A percentile compares a stretch with the other conserved stretches of the same genome.
phyloP scores from a whole-genome alignment of 2,797 vertebrate species.

The Pempheris klunzingeri region DNA sequence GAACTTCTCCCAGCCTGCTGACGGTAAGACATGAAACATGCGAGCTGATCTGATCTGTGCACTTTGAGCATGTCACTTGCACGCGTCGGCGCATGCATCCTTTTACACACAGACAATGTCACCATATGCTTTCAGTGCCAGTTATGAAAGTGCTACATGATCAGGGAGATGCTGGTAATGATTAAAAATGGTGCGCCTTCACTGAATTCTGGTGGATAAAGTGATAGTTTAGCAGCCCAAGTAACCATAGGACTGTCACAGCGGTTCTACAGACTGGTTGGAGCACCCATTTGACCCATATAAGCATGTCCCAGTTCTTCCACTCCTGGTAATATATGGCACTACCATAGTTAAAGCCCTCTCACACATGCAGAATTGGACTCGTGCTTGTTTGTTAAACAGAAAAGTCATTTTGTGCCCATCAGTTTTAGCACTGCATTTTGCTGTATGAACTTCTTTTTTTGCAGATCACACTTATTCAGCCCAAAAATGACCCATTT shows the following conservation, averaged over 20 bases:
- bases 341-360: background rate
- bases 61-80: background rate
- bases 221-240: background rate
- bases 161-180: background rate
- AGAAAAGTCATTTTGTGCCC: background rate
- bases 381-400: background rate
- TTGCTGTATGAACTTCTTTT: background rate
- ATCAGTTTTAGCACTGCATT: background rate
- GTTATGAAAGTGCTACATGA: background rate
- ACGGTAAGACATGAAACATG: conserved; percentile 87
- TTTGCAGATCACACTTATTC: conserved; percentile 10
- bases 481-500: conserved; percentile 76
- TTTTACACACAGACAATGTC: conserved; percentile 39
- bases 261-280: conserved; percentile 3
- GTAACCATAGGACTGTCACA: background rate
- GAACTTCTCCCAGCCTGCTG: conserved; percentile 98
- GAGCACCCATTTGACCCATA: conserved; percentile 73
- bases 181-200: background rate
- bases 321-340: conserved; percentile 22
- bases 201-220: background rate
- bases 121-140: conserved; percentile 43
- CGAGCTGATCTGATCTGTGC: conserved; percentile 3
- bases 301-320: conserved; percentile 70
- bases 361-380: background rate
- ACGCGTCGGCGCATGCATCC: conserved; percentile 4